phyloP scores from a whole-genome alignment of 2,797 vertebrate genomes.

The Cuculus canorus region DNA sequence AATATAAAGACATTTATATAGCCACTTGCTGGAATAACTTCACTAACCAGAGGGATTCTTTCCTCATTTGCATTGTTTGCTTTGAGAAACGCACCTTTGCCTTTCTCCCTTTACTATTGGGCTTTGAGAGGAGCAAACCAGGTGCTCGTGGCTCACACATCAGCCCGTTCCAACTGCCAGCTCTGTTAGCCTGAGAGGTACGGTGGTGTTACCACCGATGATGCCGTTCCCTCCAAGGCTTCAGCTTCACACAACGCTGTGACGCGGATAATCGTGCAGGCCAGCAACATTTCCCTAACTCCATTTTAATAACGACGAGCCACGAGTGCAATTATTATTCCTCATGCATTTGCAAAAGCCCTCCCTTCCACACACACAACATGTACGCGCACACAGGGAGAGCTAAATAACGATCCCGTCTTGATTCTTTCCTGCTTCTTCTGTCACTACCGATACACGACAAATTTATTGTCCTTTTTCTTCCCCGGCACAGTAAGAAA shows the following conservation, averaged over 20 bases:
- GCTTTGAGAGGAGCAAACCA: neutral
- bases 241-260: neutral
- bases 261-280: neutral
- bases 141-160: neutral
- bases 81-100: slow-evolving; percentile 16
- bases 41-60: slow-evolving; percentile 67
- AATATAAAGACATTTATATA: slow-evolving; percentile 83
- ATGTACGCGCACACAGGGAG: rapidly evolving
- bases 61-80: slow-evolving; percentile 55
- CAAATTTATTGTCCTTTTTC: neutral
- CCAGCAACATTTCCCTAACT: neutral
- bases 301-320: neutral
- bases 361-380: neutral
- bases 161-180: neutral
- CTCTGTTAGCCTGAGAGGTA: neutral
- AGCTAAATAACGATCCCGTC: neutral
- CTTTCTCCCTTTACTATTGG: neutral
- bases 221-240: neutral
- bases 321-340: neutral
- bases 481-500: neutral
- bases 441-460: rapidly evolving
- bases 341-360: neutral
- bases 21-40: slow-evolving; percentile 78
- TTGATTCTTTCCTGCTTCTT: neutral
- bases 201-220: neutral